These are phyloP conservation scores for Diogma glabrata DNA, from an alignment of 2,888 invertebrate genomes.

Conservation along the genomic window DNA sequence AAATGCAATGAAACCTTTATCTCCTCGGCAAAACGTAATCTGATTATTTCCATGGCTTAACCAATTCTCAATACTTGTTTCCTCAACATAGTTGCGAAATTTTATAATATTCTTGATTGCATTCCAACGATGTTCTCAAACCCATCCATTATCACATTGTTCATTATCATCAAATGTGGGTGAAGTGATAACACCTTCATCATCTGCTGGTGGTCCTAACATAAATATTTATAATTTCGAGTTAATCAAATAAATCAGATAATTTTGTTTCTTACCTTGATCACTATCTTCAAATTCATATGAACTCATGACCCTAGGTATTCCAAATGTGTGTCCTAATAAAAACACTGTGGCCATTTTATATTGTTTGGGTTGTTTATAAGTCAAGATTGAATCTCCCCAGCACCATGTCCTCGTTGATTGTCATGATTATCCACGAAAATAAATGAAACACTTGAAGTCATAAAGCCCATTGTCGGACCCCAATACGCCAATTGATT, in stretches of 20 bases:
- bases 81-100: conserved; percentile 52
- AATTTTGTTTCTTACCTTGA: too few species aligned
- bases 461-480: conserved; percentile 49
- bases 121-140: conserved; percentile 68
- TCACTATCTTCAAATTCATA: conserved; percentile 29
- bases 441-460: conserved; percentile 45
- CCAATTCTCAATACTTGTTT: conserved; percentile 46
- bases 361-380: conserved; percentile 49
- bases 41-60: conserved; percentile 66
- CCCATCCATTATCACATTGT: conserved; percentile 55
- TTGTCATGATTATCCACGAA: conserved; percentile 83
- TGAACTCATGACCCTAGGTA: conserved; percentile 69
- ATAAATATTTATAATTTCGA: too few species aligned
- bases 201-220: conserved; percentile 46
- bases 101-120: conserved; percentile 60
- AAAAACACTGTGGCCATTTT: conserved; percentile 69
- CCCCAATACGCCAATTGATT: conserved; percentile 35
- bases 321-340: conserved; percentile 59
- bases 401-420: conserved; percentile 56
- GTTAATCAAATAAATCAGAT: too few species aligned
- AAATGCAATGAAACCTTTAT: conserved; percentile 48
- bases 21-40: conserved; percentile 66
- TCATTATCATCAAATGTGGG: conserved; percentile 48
- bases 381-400: conserved; percentile 43
- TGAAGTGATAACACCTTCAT: conserved; percentile 36